A percentile compares a stretch with the other conserved stretches of the same genome.
Evolutionary conservation across 2,888 invertebrate genomes (phyloP).

Genomic region (Artemia sp.): DNA sequence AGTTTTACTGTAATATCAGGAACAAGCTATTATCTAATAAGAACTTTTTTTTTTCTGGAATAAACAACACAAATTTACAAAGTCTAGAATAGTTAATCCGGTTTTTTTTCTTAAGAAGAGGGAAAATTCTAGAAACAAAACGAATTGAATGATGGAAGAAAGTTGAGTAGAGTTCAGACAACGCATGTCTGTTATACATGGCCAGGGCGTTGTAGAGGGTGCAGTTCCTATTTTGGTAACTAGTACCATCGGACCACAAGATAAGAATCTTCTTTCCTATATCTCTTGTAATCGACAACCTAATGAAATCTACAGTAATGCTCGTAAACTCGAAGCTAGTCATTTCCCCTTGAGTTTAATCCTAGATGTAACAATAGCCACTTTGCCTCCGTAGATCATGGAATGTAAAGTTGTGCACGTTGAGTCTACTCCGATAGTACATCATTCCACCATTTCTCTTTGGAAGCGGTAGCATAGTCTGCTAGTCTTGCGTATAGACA

Average conservation of each 20-base stretch:
- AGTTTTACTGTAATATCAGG: too few relatives aligned
- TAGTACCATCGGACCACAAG: background rate
- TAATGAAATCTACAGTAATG: background rate
- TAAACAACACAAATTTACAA: too few relatives aligned
- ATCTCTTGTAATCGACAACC: background rate
- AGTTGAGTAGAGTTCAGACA: too few relatives aligned
- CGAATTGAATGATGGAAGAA: too few relatives aligned
- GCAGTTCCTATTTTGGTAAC: background rate
- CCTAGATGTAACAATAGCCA: slow-evolving; percentile 10
- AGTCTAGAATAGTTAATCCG: too few relatives aligned
- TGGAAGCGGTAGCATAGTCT: background rate
- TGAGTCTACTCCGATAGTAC: background rate
- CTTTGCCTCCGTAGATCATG: slow-evolving; percentile 1
- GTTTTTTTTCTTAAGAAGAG: too few relatives aligned
- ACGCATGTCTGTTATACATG: background rate
- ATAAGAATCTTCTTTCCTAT: slow-evolving; percentile 7
- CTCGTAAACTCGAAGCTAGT: background rate
- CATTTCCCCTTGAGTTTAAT: background rate
- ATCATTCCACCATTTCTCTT: background rate
- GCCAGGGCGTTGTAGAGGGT: background rate
- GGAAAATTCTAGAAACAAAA: too few relatives aligned
- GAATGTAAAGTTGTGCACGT: slow-evolving; percentile 6
- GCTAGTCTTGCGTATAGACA: background rate
- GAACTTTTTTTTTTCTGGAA: too few relatives aligned
- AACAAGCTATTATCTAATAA: too few relatives aligned